A percentile compares a stretch with the other conserved stretches of the same genome.
Conservation (phyloP, 2,113 vertebrate genomes). For the Amblyopsis rosae region DNA sequence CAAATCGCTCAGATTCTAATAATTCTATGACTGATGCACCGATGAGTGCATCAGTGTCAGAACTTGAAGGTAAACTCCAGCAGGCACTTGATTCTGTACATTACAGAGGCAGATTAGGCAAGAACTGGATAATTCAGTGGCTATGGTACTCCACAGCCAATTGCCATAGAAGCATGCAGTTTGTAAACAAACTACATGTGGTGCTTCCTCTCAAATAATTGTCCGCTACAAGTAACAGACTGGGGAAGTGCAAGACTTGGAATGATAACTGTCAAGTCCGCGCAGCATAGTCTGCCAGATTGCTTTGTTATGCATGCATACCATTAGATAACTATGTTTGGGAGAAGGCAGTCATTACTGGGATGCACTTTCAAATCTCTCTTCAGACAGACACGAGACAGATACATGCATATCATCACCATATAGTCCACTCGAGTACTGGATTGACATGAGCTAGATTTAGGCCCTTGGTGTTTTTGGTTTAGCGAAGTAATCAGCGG, state of each 20-base stretch:
- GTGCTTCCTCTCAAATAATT: conserved; percentile 13
- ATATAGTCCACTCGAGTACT: conserved; percentile 33
- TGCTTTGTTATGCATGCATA: conserved; percentile 19
- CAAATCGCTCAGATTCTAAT: conserved; percentile 35
- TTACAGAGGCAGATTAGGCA: neutral
- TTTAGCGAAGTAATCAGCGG: conserved; percentile 14
- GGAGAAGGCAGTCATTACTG: conserved; percentile 30
- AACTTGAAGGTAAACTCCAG: conserved; percentile 27
- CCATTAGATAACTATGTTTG: conserved; percentile 7
- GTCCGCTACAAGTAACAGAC: conserved; percentile 18
- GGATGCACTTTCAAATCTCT: conserved; percentile 18
- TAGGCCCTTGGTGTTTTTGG: conserved; percentile 2
- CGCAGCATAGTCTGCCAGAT: conserved; percentile 12
- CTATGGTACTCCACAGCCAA: conserved; percentile 3
- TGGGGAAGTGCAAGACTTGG: conserved; percentile 1
- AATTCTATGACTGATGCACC: conserved; percentile 10
- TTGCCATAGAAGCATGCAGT: neutral
- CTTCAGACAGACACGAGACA: conserved; percentile 6
- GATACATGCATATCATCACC: conserved; percentile 12
- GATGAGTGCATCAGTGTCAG: conserved; percentile 24
- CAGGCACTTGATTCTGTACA: conserved; percentile 57
- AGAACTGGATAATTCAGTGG: neutral
- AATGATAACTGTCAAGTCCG: conserved; percentile 1
- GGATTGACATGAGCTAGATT: neutral
- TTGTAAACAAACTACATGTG: conserved; percentile 5